Percentiles rank a stretch among this genome's conserved stretches.
phyloP scores from a whole-genome alignment of 2,797 vertebrate species.

The Taeniopygia guttata region DNA sequence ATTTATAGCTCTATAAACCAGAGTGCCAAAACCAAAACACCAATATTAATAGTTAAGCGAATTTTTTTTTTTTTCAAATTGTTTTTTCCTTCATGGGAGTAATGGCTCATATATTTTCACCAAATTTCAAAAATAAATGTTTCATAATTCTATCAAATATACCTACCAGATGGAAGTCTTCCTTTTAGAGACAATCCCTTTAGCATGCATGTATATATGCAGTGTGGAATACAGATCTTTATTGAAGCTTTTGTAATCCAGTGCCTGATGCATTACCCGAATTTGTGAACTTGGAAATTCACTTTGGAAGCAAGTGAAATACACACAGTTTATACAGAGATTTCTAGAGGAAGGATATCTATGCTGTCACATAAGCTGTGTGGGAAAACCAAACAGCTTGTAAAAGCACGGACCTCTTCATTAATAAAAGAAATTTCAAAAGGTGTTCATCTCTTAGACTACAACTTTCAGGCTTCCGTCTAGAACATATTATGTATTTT shows the following conservation, averaged over 20 bases:
- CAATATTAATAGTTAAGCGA: background rate
- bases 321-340: slow-evolving; percentile 18
- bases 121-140: background rate
- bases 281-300: slow-evolving; percentile 6
- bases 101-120: background rate
- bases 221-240: background rate
- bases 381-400: slow-evolving; percentile 32
- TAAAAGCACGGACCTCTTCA: slow-evolving; percentile 24
- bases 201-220: background rate
- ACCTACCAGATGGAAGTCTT: background rate
- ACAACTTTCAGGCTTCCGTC: slow-evolving; percentile 12
- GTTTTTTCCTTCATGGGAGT: background rate
- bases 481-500: background rate
- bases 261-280: slow-evolving; percentile 10
- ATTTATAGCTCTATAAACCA: background rate
- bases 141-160: background rate
- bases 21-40: background rate
- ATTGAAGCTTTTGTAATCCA: background rate
- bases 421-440: slow-evolving; percentile 67
- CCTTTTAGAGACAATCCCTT: background rate
- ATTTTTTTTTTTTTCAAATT: background rate
- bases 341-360: slow-evolving; percentile 41
- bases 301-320: slow-evolving; percentile 13
- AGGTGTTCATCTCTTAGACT: background rate
- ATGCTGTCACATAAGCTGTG: slow-evolving; percentile 22